Evolutionary conservation across 64 coral and sea anemone species (phyloP).

Genomic region (Trachythela sp.): DNA sequence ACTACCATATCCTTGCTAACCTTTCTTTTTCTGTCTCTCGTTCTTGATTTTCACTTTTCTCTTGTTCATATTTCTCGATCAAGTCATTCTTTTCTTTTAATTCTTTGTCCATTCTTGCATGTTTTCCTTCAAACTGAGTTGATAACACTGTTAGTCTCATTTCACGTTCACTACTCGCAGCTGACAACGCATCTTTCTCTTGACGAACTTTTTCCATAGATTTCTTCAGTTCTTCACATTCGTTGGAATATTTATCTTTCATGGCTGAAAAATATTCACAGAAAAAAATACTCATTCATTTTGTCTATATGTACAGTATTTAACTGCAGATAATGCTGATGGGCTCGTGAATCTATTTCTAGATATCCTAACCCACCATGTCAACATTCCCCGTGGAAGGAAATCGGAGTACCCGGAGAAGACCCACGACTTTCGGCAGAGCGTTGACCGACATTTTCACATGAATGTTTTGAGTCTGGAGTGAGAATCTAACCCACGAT

Average conservation of each 20-base stretch:
- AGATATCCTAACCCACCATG: too few relatives aligned
- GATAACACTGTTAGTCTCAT: slow-evolving; percentile 69
- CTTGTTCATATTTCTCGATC: slow-evolving; percentile 32
- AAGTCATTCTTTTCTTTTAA: slow-evolving; percentile 48
- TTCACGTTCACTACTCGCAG: slow-evolving; percentile 53
- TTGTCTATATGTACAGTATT: too few relatives aligned
- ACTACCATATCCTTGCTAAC: neutral
- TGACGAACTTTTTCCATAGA: slow-evolving; percentile 41
- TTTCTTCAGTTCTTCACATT: slow-evolving; percentile 85
- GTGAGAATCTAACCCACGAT: too few relatives aligned
- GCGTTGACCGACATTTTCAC: too few relatives aligned
- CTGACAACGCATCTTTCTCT: slow-evolving; percentile 52
- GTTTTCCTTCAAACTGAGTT: slow-evolving; percentile 74
- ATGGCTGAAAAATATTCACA: slow-evolving; percentile 38
- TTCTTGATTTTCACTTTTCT: slow-evolving; percentile 35
- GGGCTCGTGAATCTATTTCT: too few relatives aligned
- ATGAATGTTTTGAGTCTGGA: too few relatives aligned
- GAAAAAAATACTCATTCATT: neutral
- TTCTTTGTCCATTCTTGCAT: slow-evolving; percentile 80
- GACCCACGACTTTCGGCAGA: too few relatives aligned
- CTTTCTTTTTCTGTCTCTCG: slow-evolving; percentile 7
- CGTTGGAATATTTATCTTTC: slow-evolving; percentile 64
- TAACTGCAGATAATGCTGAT: too few relatives aligned
- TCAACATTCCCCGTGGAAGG: too few relatives aligned
- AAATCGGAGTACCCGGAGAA: too few relatives aligned